Percentiles rank a stretch among this genome's conserved stretches.
Evolutionary conservation across 2,113 vertebrate species (phyloP).

Genomic region (Trichomycterus rosablanca): DNA sequence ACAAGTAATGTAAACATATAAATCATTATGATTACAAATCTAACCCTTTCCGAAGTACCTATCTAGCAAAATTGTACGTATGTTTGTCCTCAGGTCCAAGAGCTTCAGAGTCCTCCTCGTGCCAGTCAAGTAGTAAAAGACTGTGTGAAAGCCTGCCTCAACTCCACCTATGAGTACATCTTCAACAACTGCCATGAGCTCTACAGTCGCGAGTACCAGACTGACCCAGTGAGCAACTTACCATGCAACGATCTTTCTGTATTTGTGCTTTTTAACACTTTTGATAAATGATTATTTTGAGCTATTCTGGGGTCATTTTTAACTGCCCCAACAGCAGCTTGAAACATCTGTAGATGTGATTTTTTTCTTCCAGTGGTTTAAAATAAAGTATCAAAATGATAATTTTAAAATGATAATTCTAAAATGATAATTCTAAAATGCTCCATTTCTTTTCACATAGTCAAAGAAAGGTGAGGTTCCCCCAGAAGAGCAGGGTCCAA

Average conservation of each 20-base stretch:
- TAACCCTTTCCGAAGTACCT: no score
- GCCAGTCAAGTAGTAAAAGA: slow-evolving; percentile 98
- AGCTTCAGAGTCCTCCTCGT: slow-evolving; percentile 90
- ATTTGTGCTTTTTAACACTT: no score
- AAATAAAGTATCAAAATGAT: not conserved
- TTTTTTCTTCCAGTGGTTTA: slow-evolving; percentile 8
- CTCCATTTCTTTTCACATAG: slow-evolving; percentile 66
- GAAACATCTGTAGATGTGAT: no score
- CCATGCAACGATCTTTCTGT: no score
- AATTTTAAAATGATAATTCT: slow-evolving; percentile 36
- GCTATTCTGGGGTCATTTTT: no score
- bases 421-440: slow-evolving; percentile 31
- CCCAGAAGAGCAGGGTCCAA: slow-evolving; percentile 93
- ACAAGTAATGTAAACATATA: no score
- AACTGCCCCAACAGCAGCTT: no score
- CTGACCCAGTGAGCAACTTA: slow-evolving; percentile 70
- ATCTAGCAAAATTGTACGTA: no score
- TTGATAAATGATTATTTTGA: no score
- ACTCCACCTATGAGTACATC: slow-evolving; percentile 97
- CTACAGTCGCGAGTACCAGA: slow-evolving; percentile 95
- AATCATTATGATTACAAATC: no score
- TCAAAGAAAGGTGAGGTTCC: slow-evolving; percentile 89
- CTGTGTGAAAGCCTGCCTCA: slow-evolving; percentile 95
- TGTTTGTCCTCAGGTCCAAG: slow-evolving; percentile 83
- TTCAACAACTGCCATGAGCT: slow-evolving; percentile 97